Base-by-base conservation (phyloP, 1,140 invertebrate species). In the Zaprionus taronus region DNA sequence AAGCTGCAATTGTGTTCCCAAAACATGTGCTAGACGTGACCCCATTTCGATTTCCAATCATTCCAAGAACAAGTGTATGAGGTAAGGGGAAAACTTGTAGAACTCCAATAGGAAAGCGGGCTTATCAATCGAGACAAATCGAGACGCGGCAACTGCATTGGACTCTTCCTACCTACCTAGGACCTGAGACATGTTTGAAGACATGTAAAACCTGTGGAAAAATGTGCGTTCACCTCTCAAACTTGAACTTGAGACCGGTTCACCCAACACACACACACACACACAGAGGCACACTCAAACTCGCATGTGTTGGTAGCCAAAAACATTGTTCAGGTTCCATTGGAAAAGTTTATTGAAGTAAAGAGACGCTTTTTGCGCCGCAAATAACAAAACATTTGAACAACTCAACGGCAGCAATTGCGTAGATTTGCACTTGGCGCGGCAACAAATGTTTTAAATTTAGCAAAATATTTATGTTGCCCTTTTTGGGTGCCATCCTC, bases 211-310 rank as follows among this genome's bases (percentile, higher is more conserved):
- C 41, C 41, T n/a, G 6, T 47, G n/a, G 24, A 56, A 56, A 66
- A 66, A 66, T 66, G 53, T 66, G 64, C 24, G 64, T 57, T 44
- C n/a, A 56, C 22, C 7, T 31, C 22, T 65, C 26, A 22, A 15
- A 41, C 63, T 65, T 66, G 53, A 66, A 66, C 64, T 57, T 56
- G 38, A 66, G 64, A 66, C 64, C 64, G 64, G 64, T 66, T 66
- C 51, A 66, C 34, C 24, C 22, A 6, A 26, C 15, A 38, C 20
- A 65, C 49, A 65, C 49, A 64, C 31, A 22, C 9, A 12, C 47
- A 51, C 20, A 31, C 24, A 20, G 4, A 20, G 6, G 24, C 5
- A 26, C 31, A 34, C 36, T 34, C 12, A 49, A 15, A 53, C 20
- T 47, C n/a, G 12, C 24, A 68, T 24, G 47, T 53, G 22, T 36